Percentiles rank a stretch among this genome's conserved stretches.
phyloP scores from a whole-genome alignment of 1,140 invertebrate species.

The Phymorhynchus buccinoides region DNA sequence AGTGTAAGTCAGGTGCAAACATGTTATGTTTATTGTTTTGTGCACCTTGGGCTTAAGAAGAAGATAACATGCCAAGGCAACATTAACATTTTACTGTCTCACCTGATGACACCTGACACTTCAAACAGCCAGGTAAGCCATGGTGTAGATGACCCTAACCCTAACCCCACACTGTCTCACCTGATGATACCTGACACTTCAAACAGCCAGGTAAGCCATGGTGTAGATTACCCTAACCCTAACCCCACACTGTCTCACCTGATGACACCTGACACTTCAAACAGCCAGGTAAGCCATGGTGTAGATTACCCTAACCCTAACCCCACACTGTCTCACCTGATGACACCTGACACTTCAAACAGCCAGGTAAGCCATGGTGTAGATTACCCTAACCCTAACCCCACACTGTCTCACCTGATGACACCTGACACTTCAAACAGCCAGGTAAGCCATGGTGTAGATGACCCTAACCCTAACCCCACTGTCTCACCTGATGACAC shows the following conservation, averaged over 20 bases:
- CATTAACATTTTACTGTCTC: too few relatives aligned
- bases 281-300: background rate
- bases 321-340: too few relatives aligned
- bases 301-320: background rate
- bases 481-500: background rate
- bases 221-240: too few relatives aligned
- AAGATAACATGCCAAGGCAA: too few relatives aligned
- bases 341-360: too few relatives aligned
- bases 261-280: background rate
- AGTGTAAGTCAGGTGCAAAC: too few relatives aligned
- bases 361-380: too few relatives aligned
- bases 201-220: slow-evolving; percentile 81
- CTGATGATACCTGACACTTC: slow-evolving; percentile 94
- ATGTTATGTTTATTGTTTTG: too few relatives aligned
- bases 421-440: background rate
- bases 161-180: too few relatives aligned
- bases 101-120: background rate
- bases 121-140: slow-evolving; percentile 96
- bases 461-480: too few relatives aligned
- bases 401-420: background rate
- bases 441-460: background rate
- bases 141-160: slow-evolving; percentile 66
- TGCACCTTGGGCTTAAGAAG: too few relatives aligned
- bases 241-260: background rate
- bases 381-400: background rate